A percentile compares a stretch with the other conserved stretches of the same genome.
phyloP scores from a whole-genome alignment of 2,797 vertebrate genomes.

The Aphelocoma californica region DNA sequence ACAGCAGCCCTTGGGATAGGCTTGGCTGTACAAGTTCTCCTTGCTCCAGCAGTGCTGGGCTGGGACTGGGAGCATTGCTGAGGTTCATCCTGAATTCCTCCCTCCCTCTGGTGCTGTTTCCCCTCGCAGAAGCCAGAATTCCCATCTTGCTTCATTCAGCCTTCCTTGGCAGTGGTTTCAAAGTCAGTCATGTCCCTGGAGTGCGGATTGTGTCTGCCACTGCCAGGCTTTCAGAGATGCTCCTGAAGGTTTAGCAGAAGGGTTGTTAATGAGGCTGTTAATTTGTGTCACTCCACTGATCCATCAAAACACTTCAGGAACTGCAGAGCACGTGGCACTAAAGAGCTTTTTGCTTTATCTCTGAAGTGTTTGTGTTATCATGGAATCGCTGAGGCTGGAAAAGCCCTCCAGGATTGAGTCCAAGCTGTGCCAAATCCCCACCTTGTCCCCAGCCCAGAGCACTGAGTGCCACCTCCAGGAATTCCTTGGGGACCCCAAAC shows the following conservation, averaged over 20 bases:
- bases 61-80: neutral
- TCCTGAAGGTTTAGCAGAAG: neutral
- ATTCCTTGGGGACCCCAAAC: neutral
- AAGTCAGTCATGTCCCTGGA: neutral
- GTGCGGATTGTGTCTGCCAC: neutral
- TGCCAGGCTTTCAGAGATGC: neutral
- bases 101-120: neutral
- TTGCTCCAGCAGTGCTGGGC: neutral
- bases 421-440: neutral
- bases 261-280: conserved; percentile 26
- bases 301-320: neutral
- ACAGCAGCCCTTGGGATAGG: neutral
- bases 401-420: neutral
- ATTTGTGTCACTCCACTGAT: neutral
- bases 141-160: neutral
- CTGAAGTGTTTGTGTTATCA: neutral
- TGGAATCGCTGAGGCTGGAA: neutral
- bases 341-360: neutral
- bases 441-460: neutral
- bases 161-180: neutral
- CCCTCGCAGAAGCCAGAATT: neutral
- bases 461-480: neutral
- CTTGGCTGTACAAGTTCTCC: neutral
- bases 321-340: neutral
- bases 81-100: neutral